Evolutionary conservation across 2,888 invertebrate species (phyloP).

Genomic region (Erebia epiphron): DNA sequence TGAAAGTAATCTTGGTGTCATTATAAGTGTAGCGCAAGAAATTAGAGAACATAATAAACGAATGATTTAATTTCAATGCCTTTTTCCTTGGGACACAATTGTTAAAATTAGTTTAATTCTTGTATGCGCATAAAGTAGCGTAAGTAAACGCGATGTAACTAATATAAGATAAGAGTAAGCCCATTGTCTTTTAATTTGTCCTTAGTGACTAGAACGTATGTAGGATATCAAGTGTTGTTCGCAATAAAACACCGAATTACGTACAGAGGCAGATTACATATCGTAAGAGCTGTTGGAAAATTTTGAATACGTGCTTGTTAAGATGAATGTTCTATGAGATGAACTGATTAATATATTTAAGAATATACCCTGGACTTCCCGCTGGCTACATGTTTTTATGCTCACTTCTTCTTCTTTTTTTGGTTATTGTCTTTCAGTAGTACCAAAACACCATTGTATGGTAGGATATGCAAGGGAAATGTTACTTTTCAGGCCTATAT

Average conservation of each 20-base stretch:
- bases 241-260: conserved; percentile 79
- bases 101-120: conserved; percentile 28
- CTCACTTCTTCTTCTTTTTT: too few relatives aligned
- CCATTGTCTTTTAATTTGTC: conserved; percentile 72
- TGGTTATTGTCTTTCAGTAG: too few relatives aligned
- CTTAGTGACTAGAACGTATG: conserved; percentile 45
- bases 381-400: too few relatives aligned
- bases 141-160: conserved; percentile 61
- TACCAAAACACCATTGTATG: too few relatives aligned
- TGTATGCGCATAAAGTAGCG: conserved; percentile 51
- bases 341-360: too few relatives aligned
- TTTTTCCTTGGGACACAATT: background rate
- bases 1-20: too few relatives aligned
- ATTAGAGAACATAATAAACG: background rate
- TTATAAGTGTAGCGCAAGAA: background rate
- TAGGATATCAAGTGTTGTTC: conserved; percentile 56
- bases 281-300: conserved; percentile 56
- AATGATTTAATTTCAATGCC: background rate
- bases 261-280: conserved; percentile 76
- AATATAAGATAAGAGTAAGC: conserved; percentile 75
- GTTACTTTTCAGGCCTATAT: too few relatives aligned
- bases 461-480: too few relatives aligned
- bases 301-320: conserved; percentile 65
- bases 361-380: too few relatives aligned
- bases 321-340: too few relatives aligned